A percentile compares a stretch with the other conserved stretches of the same genome.
Evolutionary conservation across 1,140 invertebrate species (phyloP).

Genomic region (Latrodectus geometricus): DNA sequence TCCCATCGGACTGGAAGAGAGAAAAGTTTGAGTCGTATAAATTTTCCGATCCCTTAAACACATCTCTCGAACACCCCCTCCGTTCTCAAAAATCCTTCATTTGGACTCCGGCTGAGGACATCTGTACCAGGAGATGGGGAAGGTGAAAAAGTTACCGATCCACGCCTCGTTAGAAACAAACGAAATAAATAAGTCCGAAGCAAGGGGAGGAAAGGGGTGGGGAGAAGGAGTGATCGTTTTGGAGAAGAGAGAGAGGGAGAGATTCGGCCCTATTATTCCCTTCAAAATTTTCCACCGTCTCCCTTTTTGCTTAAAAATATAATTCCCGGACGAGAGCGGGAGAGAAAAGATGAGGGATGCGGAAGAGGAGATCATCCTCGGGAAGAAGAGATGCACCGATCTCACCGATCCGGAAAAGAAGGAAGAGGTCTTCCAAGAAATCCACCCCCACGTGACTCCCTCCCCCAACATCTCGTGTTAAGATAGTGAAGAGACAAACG

Average conservation of each 20-base stretch:
- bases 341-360: not conserved
- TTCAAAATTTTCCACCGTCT: not conserved
- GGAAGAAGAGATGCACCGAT: not conserved
- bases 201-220: not conserved
- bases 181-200: not conserved
- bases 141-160: not conserved
- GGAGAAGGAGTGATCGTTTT: not conserved
- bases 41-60: not conserved
- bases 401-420: constrained; percentile 28
- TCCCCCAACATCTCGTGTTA: not conserved
- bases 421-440: not conserved
- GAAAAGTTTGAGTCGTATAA: not conserved
- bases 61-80: not conserved
- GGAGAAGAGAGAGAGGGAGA: not conserved
- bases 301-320: not conserved
- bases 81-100: not conserved
- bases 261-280: not conserved
- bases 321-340: not conserved
- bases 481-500: constrained; percentile 24
- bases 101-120: not conserved
- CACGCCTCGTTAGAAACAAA: not conserved
- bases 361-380: not conserved
- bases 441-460: too few species aligned
- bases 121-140: too few species aligned
- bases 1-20: not conserved